phyloP scores from a whole-genome alignment of 2,888 invertebrate genomes.

The Drosophila macrospina region DNA sequence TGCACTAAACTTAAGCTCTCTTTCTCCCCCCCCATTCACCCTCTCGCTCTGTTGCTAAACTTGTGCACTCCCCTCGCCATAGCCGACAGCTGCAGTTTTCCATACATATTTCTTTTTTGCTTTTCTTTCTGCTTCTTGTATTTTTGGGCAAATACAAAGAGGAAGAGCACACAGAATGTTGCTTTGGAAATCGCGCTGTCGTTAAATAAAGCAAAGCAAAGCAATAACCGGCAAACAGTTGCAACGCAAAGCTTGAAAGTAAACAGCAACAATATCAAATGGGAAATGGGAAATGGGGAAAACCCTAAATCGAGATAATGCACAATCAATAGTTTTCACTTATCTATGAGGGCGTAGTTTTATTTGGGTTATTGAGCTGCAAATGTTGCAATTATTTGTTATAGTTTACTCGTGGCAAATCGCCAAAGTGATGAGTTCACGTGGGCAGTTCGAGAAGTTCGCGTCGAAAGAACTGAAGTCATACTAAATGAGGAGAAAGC shows the following conservation, averaged over 20 bases:
- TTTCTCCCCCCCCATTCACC: no score
- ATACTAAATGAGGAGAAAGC: no score
- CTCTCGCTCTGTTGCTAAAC: no score
- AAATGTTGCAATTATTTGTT: constrained; percentile 13
- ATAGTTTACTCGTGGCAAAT: constrained; percentile 3
- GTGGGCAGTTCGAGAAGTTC: not conserved
- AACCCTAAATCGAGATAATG: not conserved
- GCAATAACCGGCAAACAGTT: constrained; percentile 5
- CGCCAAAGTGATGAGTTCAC: not conserved
- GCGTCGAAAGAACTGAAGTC: no score
- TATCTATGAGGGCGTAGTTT: constrained; percentile 7
- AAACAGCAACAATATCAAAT: not conserved
- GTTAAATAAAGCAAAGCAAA: constrained; percentile 10
- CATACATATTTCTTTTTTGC: constrained; percentile 9
- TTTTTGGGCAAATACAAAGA: constrained; percentile 16
- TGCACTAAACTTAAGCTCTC: constrained; percentile 25
- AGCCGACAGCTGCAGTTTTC: constrained; percentile 30
- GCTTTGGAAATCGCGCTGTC: constrained; percentile 15
- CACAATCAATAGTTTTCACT: constrained; percentile 18
- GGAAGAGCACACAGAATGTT: constrained; percentile 1
- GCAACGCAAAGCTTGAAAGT: constrained; percentile 1
- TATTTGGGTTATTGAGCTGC: constrained; percentile 16
- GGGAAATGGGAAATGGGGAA: not conserved
- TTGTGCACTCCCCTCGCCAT: no score
- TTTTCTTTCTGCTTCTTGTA: constrained; percentile 2